Conservation (phyloP, 2,888 invertebrate species). For the Meghimatium bilineatum region DNA sequence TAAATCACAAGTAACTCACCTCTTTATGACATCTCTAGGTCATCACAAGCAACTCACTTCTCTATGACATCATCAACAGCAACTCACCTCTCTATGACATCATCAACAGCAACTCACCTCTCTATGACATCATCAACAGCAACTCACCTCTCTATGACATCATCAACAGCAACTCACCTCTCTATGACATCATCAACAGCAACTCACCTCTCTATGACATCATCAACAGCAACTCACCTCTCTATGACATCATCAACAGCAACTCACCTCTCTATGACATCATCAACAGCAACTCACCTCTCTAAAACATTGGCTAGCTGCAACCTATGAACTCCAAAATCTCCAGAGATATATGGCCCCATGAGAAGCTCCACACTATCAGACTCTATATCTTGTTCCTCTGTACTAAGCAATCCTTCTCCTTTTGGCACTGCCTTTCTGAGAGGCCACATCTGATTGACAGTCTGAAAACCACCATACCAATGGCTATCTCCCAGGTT, state of each 20-base stretch:
- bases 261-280: neutral
- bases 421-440: conserved; percentile 76
- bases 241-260: no score
- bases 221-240: no score
- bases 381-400: neutral
- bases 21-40: no score
- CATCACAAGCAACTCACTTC: no score
- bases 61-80: no score
- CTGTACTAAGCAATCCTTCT: conserved; percentile 10
- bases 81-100: no score
- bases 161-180: no score
- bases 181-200: no score
- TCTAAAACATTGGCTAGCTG: conserved; percentile 52
- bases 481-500: conserved; percentile 79
- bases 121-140: neutral
- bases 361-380: conserved; percentile 18
- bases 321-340: conserved; percentile 30
- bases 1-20: no score
- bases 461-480: conserved; percentile 91
- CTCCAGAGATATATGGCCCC: conserved; percentile 40
- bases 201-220: no score
- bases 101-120: neutral
- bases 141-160: conserved; percentile 59
- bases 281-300: conserved; percentile 55
- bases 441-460: conserved; percentile 88